These are phyloP conservation scores for Hedychridium roseum DNA, from an alignment of 2,888 invertebrate genomes.

Conservation along the genomic window DNA sequence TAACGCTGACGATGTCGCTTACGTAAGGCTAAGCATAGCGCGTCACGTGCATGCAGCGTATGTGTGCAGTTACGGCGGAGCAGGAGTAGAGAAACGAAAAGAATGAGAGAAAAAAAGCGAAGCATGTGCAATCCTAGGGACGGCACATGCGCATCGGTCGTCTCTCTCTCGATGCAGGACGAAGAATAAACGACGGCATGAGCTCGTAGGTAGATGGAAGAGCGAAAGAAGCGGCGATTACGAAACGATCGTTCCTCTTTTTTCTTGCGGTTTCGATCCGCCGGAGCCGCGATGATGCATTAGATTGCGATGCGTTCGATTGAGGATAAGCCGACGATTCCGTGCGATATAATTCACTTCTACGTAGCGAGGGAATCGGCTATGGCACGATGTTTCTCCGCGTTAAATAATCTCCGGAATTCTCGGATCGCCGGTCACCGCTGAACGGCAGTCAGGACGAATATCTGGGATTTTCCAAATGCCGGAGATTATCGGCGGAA, in stretches of 20 bases:
- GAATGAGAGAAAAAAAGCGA: constrained; percentile 31
- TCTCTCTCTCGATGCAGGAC: constrained; percentile 33
- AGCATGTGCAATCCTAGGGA: constrained; percentile 44
- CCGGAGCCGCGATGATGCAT: constrained; percentile 22
- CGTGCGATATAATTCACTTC: too few species aligned
- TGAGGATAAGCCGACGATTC: too few species aligned
- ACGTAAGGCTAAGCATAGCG: constrained; percentile 37
- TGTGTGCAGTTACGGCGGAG: constrained; percentile 26
- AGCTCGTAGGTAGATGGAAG: constrained; percentile 15
- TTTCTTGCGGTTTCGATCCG: constrained; percentile 13
- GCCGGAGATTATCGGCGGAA: too few species aligned
- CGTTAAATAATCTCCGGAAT: too few species aligned
- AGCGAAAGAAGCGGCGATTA: constrained; percentile 43
- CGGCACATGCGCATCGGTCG: constrained; percentile 32
- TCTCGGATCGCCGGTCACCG: too few species aligned
- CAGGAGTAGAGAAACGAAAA: constrained; percentile 23
- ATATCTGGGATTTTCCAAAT: too few species aligned
- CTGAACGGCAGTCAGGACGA: too few species aligned
- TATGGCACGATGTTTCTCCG: too few species aligned
- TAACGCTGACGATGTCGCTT: constrained; percentile 18
- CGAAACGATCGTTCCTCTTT: constrained; percentile 39
- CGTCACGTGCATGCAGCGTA: constrained; percentile 42
- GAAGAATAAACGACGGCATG: too few species aligned
- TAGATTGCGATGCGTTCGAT: constrained; percentile 28
- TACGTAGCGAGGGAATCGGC: too few species aligned